These are phyloP conservation scores for Heterocephalus glaber DNA, from an alignment of 2,113 vertebrate species.

Conservation along the genomic window DNA sequence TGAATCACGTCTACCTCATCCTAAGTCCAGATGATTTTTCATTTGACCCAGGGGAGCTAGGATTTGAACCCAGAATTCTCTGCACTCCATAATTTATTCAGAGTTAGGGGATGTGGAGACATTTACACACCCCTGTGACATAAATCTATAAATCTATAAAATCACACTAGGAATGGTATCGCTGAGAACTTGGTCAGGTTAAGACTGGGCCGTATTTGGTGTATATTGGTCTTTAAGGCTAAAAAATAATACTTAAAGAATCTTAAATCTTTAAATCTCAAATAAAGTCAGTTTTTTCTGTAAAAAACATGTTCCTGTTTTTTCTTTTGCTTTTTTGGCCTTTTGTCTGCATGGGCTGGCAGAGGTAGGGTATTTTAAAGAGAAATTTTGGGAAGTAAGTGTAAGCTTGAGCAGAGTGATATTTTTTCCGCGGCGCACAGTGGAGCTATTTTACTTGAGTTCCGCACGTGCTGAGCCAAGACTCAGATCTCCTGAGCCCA, in stretches of 20 bases:
- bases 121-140: not conserved
- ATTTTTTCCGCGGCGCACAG: not conserved
- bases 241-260: constrained; percentile 20
- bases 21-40: not conserved
- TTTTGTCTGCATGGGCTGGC: not conserved
- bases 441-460: not conserved
- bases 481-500: not conserved
- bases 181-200: not conserved
- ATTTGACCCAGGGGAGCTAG: not conserved
- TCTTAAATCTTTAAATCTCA: not conserved
- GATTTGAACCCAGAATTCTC: constrained; percentile 17
- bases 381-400: constrained; percentile 44
- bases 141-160: not conserved
- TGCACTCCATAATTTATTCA: not conserved
- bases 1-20: not conserved
- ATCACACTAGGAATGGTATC: not conserved
- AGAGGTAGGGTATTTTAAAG: constrained; percentile 37
- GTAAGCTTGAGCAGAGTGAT: not conserved
- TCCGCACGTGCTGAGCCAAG: not conserved
- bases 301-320: constrained; percentile 34
- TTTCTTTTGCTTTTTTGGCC: constrained; percentile 32
- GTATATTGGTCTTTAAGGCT: not conserved
- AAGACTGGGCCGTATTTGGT: not conserved
- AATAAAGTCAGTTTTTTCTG: not conserved
- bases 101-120: not conserved